phyloP scores from a whole-genome alignment of 2,113 vertebrate species.

The Corapipo altera region DNA sequence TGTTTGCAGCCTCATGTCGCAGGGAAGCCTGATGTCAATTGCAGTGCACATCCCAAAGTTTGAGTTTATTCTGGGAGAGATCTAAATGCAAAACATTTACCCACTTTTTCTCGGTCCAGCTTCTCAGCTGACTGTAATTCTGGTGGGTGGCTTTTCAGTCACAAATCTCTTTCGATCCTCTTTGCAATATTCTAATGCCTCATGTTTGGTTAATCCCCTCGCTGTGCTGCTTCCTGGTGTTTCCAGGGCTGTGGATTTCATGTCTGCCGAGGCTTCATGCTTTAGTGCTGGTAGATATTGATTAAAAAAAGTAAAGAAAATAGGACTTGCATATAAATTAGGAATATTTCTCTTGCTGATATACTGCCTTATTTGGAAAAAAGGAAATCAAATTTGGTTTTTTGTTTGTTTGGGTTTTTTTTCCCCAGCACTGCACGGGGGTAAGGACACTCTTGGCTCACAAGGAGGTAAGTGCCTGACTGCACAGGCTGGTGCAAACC shows the following conservation, averaged over 20 bases:
- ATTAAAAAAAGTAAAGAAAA: not conserved
- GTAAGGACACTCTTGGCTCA: not conserved
- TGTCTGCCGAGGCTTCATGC: not conserved
- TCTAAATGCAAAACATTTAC: not conserved
- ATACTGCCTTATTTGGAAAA: not conserved
- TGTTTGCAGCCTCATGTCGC: not conserved
- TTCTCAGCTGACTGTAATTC: slow-evolving; percentile 37
- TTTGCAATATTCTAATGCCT: slow-evolving; percentile 61
- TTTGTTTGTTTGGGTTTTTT: not conserved
- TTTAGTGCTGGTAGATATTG: not conserved
- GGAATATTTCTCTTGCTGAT: not conserved
- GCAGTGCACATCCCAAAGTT: not conserved
- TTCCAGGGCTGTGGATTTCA: not conserved
- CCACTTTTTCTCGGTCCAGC: not conserved
- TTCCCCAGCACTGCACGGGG: not conserved
- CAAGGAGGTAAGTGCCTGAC: not conserved
- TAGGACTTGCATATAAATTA: not conserved
- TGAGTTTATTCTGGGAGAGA: not conserved
- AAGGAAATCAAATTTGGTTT: not conserved
- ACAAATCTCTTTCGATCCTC: slow-evolving; percentile 65
- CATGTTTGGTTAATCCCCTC: slow-evolving; percentile 43
- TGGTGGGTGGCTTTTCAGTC: slow-evolving; percentile 39
- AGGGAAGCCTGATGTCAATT: not conserved
- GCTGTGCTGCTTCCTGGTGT: slow-evolving; percentile 2
- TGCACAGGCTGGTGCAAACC: not conserved